Evolutionary conservation across 2,797 vertebrate genomes (phyloP), one percentile per base, ranked within the genome.

Genomic region (Megalops cyprinoides): DNA sequence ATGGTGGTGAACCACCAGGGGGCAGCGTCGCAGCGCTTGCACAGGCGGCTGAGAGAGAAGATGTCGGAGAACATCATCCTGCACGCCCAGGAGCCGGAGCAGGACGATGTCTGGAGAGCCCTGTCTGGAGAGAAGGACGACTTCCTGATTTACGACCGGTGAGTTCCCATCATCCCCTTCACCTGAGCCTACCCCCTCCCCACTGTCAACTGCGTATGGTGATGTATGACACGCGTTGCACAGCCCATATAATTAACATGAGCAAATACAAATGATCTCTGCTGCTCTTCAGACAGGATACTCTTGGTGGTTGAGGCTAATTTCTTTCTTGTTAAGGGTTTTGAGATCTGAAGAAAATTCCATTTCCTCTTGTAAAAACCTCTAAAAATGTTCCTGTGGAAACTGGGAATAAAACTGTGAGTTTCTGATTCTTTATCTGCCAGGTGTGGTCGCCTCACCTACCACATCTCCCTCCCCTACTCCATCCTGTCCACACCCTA

Each of bases 101-200:
- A 96, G 86, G 82, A 89, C 12, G 96, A 99, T 85, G 92, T 98
- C 62, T 99, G 98, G 98, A 90, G 90, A 83, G 82, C 87, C n/a
- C 91, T 98, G 88, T 90, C 91, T 2, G 98, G 96, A 87, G 91
- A 88, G 18, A 98, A 97, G 87, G 96, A 97, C 76, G 97, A 98
- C 91, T 96, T 99, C 85, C 85, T 99, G 78, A 92, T 99, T 87
- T 99, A 98, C 78, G 97, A 99, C 93, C 96, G 97, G 98, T 98
- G 34, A 80, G 93, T 81, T 18, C 42, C 2, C 10, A 48, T 8
- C 9, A 8, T n/a, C 28, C 39, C 37, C 3, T 23, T 37, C 53
- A 34, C 44, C 25, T 15, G n/a, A 75, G 23, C 6, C 15, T 49
- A 25, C 39, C 44, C 3, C 20, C n/a, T n/a, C n/a, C n/a, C n/a